Base-by-base conservation (phyloP, 1,140 invertebrate species). In the Solenopsis fugax region DNA sequence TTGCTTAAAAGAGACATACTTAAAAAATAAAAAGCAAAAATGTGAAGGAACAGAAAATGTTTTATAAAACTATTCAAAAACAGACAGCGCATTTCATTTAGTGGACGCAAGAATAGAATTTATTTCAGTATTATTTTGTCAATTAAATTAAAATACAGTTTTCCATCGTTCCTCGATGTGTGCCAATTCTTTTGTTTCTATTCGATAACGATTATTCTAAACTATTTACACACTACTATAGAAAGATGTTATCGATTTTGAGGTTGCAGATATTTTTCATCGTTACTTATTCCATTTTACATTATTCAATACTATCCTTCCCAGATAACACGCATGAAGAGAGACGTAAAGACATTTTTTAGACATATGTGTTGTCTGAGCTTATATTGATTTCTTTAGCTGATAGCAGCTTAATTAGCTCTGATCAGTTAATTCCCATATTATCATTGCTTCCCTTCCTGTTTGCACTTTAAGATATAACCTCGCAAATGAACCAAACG, bases 211-310 rank as follows among this genome's bases (percentile, higher is more conserved):
- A n/a, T 73, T 21, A 73, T 21, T 37, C 48, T 73, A 21, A 73
- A 73, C n/a, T 56, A 41, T 41, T 73, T 10, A 56, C 2, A 41
- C 6, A 50, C 5, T 10, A 21, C n/a, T 54, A 18, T n/a, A 52
- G 48, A 54, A 72, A 18, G 18, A n/a, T 37, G 24, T 54, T 72
- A 52, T 72, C n/a, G 29, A 72, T 72, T 54, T 72, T n/a, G 7
- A 56, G 24, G 41, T 4, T 13, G 18, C 10, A n/a, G 4, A 34
- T 13, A 72, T 37, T 37, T 56, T 37, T 73, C 71, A 12, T 21
- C 1, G 12, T 34, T n/a, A 37, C 54, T 54, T 24, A 34, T 18
- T 48, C 13, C 1, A n/a, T 41, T 54, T 73, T 34, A 54, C 21
- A 21, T 73, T 37, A n/a, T 56, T 54, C 50, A 37, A 9, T 37